Evolutionary conservation across 2,888 invertebrate genomes (phyloP).

Genomic region (Celastrina argiolus): DNA sequence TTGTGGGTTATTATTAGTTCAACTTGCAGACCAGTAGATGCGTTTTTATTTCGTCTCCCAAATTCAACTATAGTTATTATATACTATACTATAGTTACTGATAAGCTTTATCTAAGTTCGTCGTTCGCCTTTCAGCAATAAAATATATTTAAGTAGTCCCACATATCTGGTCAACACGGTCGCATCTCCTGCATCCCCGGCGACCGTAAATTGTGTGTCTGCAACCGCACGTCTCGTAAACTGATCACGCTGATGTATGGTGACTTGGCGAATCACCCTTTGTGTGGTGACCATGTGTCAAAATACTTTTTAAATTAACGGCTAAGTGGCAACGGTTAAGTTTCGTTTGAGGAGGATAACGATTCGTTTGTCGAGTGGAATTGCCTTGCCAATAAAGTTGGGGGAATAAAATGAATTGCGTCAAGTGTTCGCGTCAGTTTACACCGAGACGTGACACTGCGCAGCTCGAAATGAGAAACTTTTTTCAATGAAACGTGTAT

Average conservation of each 20-base stretch:
- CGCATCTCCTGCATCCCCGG: not conserved
- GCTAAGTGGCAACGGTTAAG: not conserved
- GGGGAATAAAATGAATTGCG: not conserved
- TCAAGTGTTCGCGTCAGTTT: too few species aligned
- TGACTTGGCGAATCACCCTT: slow-evolving; percentile 7
- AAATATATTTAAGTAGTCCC: too few species aligned
- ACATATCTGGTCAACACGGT: not conserved
- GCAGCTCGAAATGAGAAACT: too few species aligned
- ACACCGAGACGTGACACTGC: too few species aligned
- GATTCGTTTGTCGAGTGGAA: slow-evolving; percentile 1
- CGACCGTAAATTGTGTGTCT: not conserved
- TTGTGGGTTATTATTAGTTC: too few species aligned
- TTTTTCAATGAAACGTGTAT: too few species aligned
- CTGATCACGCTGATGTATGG: not conserved
- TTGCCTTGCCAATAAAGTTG: not conserved
- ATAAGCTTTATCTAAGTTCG: too few species aligned
- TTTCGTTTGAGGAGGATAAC: not conserved
- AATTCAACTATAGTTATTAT: too few species aligned
- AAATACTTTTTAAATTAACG: not conserved
- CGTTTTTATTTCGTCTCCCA: too few species aligned
- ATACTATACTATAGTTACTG: too few species aligned
- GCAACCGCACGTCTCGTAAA: not conserved
- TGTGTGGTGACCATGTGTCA: not conserved
- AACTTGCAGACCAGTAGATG: too few species aligned
- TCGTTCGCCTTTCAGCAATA: too few species aligned